Conservation (phyloP, 2,888 invertebrate species). For the Actias luna region DNA sequence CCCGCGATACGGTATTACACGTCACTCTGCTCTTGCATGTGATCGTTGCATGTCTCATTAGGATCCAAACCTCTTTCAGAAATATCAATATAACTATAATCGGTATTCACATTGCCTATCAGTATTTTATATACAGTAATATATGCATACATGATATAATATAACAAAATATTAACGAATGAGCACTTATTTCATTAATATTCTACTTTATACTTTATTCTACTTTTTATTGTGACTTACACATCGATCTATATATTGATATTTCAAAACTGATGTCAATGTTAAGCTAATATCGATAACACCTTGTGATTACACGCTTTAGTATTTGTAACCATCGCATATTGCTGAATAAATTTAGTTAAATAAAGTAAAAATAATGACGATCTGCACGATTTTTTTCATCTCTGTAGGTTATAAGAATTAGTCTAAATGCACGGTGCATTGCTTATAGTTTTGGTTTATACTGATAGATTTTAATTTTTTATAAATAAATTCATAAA, state of each 20-base stretch:
- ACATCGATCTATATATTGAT: not conserved
- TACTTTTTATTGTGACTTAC: not conserved
- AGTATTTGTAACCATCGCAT: not conserved
- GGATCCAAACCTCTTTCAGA: not conserved
- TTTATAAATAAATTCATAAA: not conserved
- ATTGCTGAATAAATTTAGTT: not conserved
- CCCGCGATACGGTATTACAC: conserved; percentile 53
- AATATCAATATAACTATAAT: not conserved
- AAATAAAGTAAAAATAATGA: not conserved
- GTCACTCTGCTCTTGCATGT: conserved; percentile 27
- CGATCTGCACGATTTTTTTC: not conserved
- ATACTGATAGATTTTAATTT: not conserved
- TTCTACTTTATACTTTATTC: not conserved
- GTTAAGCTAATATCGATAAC: not conserved
- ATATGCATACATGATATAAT: not conserved
- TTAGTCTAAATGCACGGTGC: not conserved
- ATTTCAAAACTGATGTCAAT: not conserved
- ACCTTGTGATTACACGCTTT: not conserved
- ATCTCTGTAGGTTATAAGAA: not conserved
- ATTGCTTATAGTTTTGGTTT: not conserved
- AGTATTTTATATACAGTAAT: not conserved
- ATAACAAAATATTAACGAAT: not conserved
- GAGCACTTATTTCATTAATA: not conserved
- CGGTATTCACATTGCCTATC: not conserved
- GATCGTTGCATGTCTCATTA: conserved; percentile 16